These are phyloP conservation scores for Drosophila robusta DNA, from an alignment of 2,888 invertebrate species.

Conservation along the genomic window DNA sequence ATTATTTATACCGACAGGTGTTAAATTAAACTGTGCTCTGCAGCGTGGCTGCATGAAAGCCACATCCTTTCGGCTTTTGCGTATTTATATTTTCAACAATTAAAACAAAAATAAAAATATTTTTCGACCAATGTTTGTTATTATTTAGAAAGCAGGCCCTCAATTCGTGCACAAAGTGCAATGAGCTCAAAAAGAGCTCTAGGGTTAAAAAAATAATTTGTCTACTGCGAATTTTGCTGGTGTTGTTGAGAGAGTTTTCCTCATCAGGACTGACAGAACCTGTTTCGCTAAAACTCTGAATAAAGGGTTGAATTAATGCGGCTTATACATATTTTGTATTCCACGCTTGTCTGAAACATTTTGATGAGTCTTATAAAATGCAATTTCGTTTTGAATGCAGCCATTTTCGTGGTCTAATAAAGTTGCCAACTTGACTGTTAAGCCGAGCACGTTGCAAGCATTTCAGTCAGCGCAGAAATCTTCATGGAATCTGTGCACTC, in stretches of 20 bases:
- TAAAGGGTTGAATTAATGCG: neutral
- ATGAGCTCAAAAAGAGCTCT: neutral
- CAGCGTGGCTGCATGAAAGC: neutral
- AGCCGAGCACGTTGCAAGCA: constrained; percentile 31
- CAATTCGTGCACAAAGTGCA: too few relatives aligned
- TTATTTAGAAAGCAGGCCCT: neutral
- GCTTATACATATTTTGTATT: constrained; percentile 22
- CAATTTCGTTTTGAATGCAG: constrained; percentile 25
- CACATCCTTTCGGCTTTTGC: neutral
- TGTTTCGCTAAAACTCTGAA: neutral
- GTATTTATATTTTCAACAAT: neutral
- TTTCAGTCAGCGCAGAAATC: constrained; percentile 27
- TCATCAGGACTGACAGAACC: neutral
- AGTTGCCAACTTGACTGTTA: constrained; percentile 15
- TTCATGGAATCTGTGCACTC: constrained; percentile 56
- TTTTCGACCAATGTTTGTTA: neutral
- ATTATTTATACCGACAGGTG: constrained; percentile 2
- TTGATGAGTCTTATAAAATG: constrained; percentile 14
- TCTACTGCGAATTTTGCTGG: neutral
- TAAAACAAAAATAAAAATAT: neutral
- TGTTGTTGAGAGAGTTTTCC: neutral
- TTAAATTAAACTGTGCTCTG: constrained; percentile 7
- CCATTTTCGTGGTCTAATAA: constrained; percentile 17
- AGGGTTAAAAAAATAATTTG: neutral
- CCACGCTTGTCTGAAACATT: constrained; percentile 13